A percentile compares a stretch with the other conserved stretches of the same genome.
These are phyloP conservation scores for Drosophila oshimai DNA, from an alignment of 1,140 invertebrate species.

Conservation along the genomic window DNA sequence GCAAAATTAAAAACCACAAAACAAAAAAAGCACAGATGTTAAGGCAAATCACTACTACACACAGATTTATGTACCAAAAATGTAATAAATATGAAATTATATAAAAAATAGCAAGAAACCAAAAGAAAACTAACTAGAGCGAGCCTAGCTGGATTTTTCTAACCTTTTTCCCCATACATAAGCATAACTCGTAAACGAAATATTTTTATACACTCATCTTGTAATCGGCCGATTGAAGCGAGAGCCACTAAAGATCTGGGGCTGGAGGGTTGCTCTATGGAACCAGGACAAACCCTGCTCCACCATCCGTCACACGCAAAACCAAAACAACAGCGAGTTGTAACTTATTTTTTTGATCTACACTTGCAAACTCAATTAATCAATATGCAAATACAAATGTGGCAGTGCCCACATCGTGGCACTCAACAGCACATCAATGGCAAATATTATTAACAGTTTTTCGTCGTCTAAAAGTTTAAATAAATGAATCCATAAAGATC, in stretches of 20 bases:
- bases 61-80: conserved; percentile 82
- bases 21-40: conserved; percentile 53
- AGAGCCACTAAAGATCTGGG: neutral
- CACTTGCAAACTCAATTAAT: conserved; percentile 35
- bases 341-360: conserved; percentile 39
- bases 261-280: conserved; percentile 24
- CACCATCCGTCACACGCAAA: neutral
- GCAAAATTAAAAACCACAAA: conserved; percentile 26
- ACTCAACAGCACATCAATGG: conserved; percentile 11
- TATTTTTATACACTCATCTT: conserved; percentile 66
- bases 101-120: conserved; percentile 47
- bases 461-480: conserved; percentile 62
- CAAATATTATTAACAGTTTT: conserved; percentile 61
- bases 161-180: conserved; percentile 27
- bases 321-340: conserved; percentile 12
- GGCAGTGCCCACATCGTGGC: neutral
- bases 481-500: conserved; percentile 56
- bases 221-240: conserved; percentile 8
- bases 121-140: conserved; percentile 25
- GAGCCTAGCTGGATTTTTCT: conserved; percentile 33
- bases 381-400: conserved; percentile 36
- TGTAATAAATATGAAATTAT: conserved; percentile 81
- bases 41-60: conserved; percentile 60
- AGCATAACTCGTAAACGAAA: conserved; percentile 25
- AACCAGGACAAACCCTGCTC: neutral